Conservation (phyloP, 2,888 invertebrate genomes). For the Caenorhabditis panamensis region DNA sequence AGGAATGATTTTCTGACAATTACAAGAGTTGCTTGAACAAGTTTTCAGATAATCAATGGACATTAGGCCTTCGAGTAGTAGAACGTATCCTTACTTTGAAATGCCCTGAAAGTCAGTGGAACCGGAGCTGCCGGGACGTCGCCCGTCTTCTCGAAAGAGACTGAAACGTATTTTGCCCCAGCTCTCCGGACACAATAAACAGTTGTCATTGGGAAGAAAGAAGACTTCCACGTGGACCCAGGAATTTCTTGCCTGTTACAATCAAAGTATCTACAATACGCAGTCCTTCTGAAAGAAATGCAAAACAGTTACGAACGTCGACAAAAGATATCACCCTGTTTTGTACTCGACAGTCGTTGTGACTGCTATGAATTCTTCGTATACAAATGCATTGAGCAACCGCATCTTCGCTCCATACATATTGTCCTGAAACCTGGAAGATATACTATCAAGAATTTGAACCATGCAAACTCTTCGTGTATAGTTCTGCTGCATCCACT, state of each 20-base stretch:
- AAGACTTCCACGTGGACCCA: slow-evolving; percentile 24
- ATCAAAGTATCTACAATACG: slow-evolving; percentile 33
- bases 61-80: neutral
- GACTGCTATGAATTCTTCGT: slow-evolving; percentile 19
- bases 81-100: slow-evolving; percentile 4
- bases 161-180: slow-evolving; percentile 21
- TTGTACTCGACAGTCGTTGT: slow-evolving; percentile 25
- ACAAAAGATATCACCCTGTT: too few species aligned
- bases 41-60: too few species aligned
- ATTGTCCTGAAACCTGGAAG: slow-evolving; percentile 13
- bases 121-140: slow-evolving; percentile 7
- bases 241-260: slow-evolving; percentile 28
- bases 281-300: slow-evolving; percentile 21
- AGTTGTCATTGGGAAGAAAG: slow-evolving; percentile 27
- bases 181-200: slow-evolving; percentile 37
- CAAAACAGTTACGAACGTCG: neutral
- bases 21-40: too few species aligned
- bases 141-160: slow-evolving; percentile 7
- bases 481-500: slow-evolving; percentile 35
- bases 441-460: too few species aligned
- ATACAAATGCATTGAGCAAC: slow-evolving; percentile 13
- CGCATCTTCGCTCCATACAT: slow-evolving; percentile 29
- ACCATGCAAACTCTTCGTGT: slow-evolving; percentile 26
- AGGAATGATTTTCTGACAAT: too few species aligned
- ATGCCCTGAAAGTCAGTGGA: slow-evolving; percentile 29